A percentile compares a stretch with the other conserved stretches of the same genome.
These are phyloP conservation scores for Mamestra configurata DNA, from an alignment of 1,140 invertebrate genomes.

Conservation along the genomic window DNA sequence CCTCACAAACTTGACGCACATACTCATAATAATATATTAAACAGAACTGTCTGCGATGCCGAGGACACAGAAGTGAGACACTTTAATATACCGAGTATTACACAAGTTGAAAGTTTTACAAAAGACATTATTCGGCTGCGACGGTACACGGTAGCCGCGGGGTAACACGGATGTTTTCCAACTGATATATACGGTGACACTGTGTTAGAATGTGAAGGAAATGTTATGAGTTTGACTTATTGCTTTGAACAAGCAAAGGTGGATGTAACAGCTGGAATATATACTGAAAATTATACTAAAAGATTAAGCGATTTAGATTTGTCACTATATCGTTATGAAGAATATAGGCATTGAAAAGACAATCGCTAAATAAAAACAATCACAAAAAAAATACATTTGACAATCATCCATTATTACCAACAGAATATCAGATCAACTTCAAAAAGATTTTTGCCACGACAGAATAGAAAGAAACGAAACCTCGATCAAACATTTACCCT, in stretches of 20 bases:
- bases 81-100: constrained; percentile 46
- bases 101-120: constrained; percentile 50
- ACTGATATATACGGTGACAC: constrained; percentile 34
- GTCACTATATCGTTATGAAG: too few relatives aligned
- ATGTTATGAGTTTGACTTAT: constrained; percentile 29
- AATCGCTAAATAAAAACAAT: too few relatives aligned
- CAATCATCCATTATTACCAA: not conserved
- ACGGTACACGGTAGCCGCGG: constrained; percentile 36
- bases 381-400: too few relatives aligned
- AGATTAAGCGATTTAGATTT: too few relatives aligned
- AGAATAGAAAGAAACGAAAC: not conserved
- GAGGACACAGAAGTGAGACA: constrained; percentile 37
- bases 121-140: constrained; percentile 44
- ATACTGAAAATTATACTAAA: not conserved
- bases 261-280: not conserved
- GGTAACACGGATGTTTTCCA: constrained; percentile 24
- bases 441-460: not conserved
- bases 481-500: constrained; percentile 6
- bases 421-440: not conserved
- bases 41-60: constrained; percentile 31
- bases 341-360: too few relatives aligned
- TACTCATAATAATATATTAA: constrained; percentile 30
- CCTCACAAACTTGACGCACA: constrained; percentile 30
- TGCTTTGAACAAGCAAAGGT: not conserved
- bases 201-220: constrained; percentile 5